Percentiles rank a stretch among this genome's conserved stretches.
phyloP scores from a whole-genome alignment of 2,888 invertebrate genomes.

The Netelia fuscicornis region DNA sequence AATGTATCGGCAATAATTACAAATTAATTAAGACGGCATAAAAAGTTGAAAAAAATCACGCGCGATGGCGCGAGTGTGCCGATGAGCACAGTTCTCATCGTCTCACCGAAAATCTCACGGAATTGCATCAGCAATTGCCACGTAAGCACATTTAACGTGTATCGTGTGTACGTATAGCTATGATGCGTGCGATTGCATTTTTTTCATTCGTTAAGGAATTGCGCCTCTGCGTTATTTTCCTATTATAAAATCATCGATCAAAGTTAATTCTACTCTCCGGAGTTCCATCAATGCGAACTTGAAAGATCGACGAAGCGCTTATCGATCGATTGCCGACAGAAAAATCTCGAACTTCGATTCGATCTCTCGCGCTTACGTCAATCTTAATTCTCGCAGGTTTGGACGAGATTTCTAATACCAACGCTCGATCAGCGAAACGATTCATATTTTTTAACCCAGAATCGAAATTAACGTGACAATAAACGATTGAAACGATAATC shows the following conservation, averaged over 20 bases:
- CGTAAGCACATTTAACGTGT: conserved; percentile 42
- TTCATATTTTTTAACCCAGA: too few species aligned
- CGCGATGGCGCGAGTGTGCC: conserved; percentile 39
- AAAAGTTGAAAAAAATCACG: conserved; percentile 21
- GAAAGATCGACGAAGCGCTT: not conserved
- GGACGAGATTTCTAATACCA: too few species aligned
- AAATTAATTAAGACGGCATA: not conserved
- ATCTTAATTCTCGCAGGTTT: not conserved
- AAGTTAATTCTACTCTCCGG: not conserved
- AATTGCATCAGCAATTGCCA: conserved; percentile 61
- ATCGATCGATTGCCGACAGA: not conserved
- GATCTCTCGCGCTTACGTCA: not conserved
- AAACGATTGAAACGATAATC: not conserved
- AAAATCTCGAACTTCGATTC: too few species aligned
- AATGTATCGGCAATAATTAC: not conserved
- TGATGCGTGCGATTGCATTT: conserved; percentile 25
- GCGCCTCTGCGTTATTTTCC: not conserved
- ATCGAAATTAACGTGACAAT: too few species aligned
- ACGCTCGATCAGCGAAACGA: too few species aligned
- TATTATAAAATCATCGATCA: not conserved
- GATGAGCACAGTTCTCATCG: conserved; percentile 10
- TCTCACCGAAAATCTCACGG: conserved; percentile 50
- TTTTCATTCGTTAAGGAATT: not conserved
- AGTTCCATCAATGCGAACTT: not conserved
- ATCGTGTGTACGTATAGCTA: not conserved